phyloP scores from a whole-genome alignment of 2,797 vertebrate species.

The Melanotaenia maccullochi region DNA sequence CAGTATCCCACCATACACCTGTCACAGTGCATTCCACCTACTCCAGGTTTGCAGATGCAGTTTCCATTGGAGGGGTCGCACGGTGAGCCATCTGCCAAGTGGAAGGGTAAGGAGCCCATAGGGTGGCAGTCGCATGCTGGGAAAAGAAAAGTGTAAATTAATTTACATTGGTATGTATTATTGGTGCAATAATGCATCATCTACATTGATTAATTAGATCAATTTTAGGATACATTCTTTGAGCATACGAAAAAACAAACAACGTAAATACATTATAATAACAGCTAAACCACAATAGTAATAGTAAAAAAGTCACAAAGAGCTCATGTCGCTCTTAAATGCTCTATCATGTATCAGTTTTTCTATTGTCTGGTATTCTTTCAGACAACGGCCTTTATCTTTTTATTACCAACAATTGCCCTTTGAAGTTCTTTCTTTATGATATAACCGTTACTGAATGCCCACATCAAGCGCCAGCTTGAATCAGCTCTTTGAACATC shows the following conservation, averaged over 20 bases:
- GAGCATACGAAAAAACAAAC: background rate
- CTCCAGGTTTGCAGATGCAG: constrained; percentile 94
- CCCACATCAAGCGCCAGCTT: background rate
- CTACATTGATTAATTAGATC: no score
- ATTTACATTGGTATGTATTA: background rate
- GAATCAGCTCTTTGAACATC: background rate
- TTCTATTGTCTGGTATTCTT: constrained; percentile 45
- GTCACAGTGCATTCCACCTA: constrained; percentile 89
- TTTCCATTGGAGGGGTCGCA: constrained; percentile 92
- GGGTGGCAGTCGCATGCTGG: constrained; percentile 91
- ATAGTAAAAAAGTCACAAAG: constrained; percentile 45
- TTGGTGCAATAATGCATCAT: background rate
- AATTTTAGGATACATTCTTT: background rate
- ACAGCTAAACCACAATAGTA: background rate
- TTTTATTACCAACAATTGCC: constrained; percentile 51
- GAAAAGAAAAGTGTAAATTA: constrained; percentile 1
- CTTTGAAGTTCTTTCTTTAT: constrained; percentile 25
- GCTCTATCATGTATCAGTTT: constrained; percentile 37
- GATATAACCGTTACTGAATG: background rate
- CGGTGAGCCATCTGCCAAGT: constrained; percentile 71
- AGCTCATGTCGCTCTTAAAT: background rate
- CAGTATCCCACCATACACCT: constrained; percentile 95
- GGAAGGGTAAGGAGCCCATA: constrained; percentile 86
- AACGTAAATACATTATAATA: background rate
- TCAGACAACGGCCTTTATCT: constrained; percentile 61